Conservation (phyloP, 2,113 vertebrate genomes). For the Phylloscopus trochiloides region DNA sequence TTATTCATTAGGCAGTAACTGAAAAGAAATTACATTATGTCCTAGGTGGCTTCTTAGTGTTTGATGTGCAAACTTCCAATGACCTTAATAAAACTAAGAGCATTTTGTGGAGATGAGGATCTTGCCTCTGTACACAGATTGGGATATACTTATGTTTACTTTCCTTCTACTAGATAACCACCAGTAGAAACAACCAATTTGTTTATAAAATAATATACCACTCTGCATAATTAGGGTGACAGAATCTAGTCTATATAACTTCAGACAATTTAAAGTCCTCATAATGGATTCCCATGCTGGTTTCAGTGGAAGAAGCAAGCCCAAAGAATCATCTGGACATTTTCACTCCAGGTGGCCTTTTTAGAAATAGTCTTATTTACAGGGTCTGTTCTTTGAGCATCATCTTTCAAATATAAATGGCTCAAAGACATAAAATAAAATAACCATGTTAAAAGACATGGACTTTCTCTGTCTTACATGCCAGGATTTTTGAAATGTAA, state of each 20-base stretch:
- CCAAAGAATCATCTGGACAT: neutral
- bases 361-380: neutral
- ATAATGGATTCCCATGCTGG: neutral
- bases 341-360: neutral
- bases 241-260: neutral
- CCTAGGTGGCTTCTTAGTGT: neutral
- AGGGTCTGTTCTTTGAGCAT: neutral
- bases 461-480: neutral
- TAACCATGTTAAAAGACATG: neutral
- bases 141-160: neutral
- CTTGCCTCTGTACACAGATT: neutral
- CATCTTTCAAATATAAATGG: neutral
- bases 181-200: neutral
- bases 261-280: neutral
- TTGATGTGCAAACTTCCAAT: neutral
- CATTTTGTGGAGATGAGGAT: neutral
- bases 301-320: neutral
- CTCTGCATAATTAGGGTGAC: neutral
- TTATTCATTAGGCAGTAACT: neutral
- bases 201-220: neutral
- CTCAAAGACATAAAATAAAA: neutral
- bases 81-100: neutral
- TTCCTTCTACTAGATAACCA: neutral
- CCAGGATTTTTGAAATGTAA: neutral
- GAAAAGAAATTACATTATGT: neutral